Base-by-base conservation (phyloP, 2,888 invertebrate genomes). In the Crocallis elinguaria region DNA sequence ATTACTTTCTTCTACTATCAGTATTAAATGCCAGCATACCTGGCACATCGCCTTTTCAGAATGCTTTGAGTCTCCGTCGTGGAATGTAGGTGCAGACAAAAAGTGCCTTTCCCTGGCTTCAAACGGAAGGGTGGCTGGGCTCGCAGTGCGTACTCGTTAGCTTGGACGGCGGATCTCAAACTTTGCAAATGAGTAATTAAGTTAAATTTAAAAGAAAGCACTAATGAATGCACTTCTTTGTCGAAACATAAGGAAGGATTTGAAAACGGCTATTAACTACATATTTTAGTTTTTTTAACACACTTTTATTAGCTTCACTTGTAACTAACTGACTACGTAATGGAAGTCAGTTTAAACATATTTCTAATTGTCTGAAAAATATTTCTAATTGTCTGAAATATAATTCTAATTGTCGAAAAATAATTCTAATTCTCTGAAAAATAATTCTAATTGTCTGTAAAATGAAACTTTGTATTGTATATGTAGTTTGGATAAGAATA, bases 21-120 rank as follows among this genome's bases (percentile, higher is more conserved):
- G n/a, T 14, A 38, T 38, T 17, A 38, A 39, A 27, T 37, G 25
- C 60, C 66, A 60, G 25, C 66, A 73, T 72, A 71, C 66, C 71
- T 71, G 66, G 58, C 52, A 54, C 64, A 53, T 62, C 66, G 66
- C 73, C 71, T 75, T 72, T 73, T 66, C 60, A 75, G 77, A 73
- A 79, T 85, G 76, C 79, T 73, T 67, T 67, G 72, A 78, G 77
- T 75, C 78, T 82, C 77, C 83, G 79, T 78, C 64, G 70, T 60
- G 67, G 88, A 86, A 89, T 88, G 85, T 82, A 82, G 79, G 82
- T 78, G 79, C 80, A 80, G 79, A 78, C 84, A 87, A 88, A 89
- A 87, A 87, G 77, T 83, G 76, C 79, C 78, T 73, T 68, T 66
- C 68, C 52, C 57, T 63, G 69, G 79, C 79, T 81, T 84, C 86